Evolutionary conservation across 2,888 invertebrate genomes (phyloP), one percentile per base, ranked within the genome.

Genomic region (Drosophila testacea): DNA sequence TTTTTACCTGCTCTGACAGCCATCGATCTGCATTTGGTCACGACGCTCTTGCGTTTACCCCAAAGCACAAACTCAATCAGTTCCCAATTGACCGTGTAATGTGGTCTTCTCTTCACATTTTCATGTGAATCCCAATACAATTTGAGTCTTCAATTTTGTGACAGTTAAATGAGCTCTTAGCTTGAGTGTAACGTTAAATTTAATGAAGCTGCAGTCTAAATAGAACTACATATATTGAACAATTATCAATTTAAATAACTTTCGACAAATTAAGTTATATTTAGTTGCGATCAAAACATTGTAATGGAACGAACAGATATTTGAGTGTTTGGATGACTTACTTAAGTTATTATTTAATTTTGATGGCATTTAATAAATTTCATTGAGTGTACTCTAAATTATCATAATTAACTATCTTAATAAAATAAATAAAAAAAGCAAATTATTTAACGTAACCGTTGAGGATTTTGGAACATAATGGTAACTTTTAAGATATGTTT

Each of bases 81-180:
- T 79, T 82, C 57, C 77, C 84, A 85, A 85, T 85, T 85, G 84
- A 79, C 89, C 84, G 62, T 88, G 73, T 85, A 88, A 85, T 85
- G 51, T 54, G 79, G 63, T 61, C 44, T 47, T 68, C 44, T 69
- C 67, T 68, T 51, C 34, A 59, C 76, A 63, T 52, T 80, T 80
- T 73, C 32, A 52, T 50, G 34, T 42, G 42, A 27, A 36, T 52
- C 11, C 22, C 60, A 44, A 46, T 48, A 30, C 42, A 52, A 34
- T 52, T 50, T 6, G 22, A 42, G 63, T 42, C 60, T 73, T 46
- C 68, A 79, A 66, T 79, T 69, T 65, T 79, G 73, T 65, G 69
- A 59, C 48, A 79, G 62, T 60, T 79, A 79, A 77, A 77, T 80
- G 80, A 67, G 44, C 42, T 4, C 36, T 46, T 62, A 50, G 22